Percentiles rank a stretch among this genome's conserved stretches.
Evolutionary conservation across 2,888 invertebrate genomes (phyloP).

Genomic region (Drosophila algonquin): DNA sequence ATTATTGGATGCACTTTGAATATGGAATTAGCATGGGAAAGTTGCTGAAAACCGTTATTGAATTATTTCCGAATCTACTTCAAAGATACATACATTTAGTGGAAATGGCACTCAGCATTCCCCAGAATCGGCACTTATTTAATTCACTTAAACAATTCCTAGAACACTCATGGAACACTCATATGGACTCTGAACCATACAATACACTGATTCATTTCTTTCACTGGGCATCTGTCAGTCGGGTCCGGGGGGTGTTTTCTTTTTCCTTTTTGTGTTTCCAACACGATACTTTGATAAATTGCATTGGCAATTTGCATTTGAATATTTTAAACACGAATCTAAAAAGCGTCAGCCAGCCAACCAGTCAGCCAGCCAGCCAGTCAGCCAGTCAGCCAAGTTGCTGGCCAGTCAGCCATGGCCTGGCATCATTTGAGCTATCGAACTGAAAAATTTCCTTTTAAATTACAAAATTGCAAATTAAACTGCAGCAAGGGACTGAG

Average conservation of each 20-base stretch:
- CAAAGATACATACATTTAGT: too few relatives aligned
- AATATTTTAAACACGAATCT: slow-evolving; percentile 52
- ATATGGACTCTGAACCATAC: background rate
- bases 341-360: slow-evolving; percentile 30
- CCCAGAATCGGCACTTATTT: background rate
- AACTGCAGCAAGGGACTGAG: slow-evolving; percentile 51
- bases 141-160: background rate
- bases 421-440: slow-evolving; percentile 76
- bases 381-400: slow-evolving; percentile 30
- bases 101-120: too few relatives aligned
- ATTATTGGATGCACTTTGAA: slow-evolving; percentile 28
- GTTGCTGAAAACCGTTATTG: background rate
- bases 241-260: background rate
- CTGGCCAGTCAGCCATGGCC: slow-evolving; percentile 50
- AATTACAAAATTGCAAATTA: slow-evolving; percentile 79
- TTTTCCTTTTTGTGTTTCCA: slow-evolving; percentile 10
- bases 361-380: slow-evolving; percentile 26
- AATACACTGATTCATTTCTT: background rate
- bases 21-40: slow-evolving; percentile 5
- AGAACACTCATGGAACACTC: background rate
- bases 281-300: slow-evolving; percentile 39
- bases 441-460: slow-evolving; percentile 79
- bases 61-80: slow-evolving; percentile 2
- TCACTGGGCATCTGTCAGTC: slow-evolving; percentile 23
- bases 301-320: slow-evolving; percentile 54